Base-by-base conservation (phyloP, 2,797 vertebrate genomes). In the Salarias fasciatus region DNA sequence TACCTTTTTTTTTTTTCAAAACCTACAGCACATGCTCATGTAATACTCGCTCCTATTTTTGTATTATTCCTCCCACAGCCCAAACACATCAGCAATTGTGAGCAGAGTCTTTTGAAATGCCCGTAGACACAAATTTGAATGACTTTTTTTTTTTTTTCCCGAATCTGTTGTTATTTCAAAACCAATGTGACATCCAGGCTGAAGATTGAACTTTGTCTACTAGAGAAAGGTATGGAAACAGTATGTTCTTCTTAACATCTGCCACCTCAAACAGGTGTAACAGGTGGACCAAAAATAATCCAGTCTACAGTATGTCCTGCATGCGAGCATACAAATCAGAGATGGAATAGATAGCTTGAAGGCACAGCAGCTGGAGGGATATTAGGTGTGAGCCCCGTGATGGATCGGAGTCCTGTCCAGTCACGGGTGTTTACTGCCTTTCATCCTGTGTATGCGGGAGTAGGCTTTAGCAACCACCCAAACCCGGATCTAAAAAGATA, bases 381-480 rank as follows among this genome's bases (percentile, higher is more conserved):
- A 75, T 43, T 33, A 51, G 40, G 41, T 58, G 56, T 51, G 53
- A 55, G 28, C 9, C 38, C n/a, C 0, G 4, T 62, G 54, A 75
- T 41, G 43, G 43, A 69, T 69, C 3, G 18, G 44, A 63, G 61
- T 64, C 55, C 38, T 46, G 11, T 49, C 11, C 42, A n/a, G 11
- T 49, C 11, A 38, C 11, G 4, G 2, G 59, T 71, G 74, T 76
- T 69, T 46, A 75, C 49, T 52, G 51, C 68, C 52, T 62, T 63
- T 60, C 53, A 58, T 48, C 11, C 11, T 11, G 35, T 56, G 55
- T 40, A 45, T 66, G 31, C 47, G 55, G 45, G 53, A 67, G 63
- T 11, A 8, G 41, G 36, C 15, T 49, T 42, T 49, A 69, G 59
- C 36, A 37, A 50, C 54, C 62, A 64, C 41, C 10, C 29, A 51